Evolutionary conservation across 2,113 vertebrate species (phyloP), one percentile per base, ranked within the genome.

Genomic region (Cygnus atratus): DNA sequence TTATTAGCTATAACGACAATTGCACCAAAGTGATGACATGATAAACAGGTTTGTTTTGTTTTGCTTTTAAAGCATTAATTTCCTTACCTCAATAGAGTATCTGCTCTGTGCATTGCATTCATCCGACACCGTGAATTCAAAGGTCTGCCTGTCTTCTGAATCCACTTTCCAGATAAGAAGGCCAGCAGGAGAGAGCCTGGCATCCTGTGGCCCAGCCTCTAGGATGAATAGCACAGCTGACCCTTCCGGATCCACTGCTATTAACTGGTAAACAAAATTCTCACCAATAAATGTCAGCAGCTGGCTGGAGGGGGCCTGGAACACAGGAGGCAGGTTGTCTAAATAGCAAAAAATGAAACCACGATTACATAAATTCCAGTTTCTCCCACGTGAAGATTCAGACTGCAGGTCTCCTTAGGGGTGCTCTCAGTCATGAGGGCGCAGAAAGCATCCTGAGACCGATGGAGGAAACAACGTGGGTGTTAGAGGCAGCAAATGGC

Each of bases 251-350:
- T 98, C 98, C 8, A 77, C 97, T 3, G 98, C 98, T 13, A 95
- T 84, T 21, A 98, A 95, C 97, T 98, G 98, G 97, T 98, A 98
- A 96, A 99, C 98, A 92, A 99, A 99, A 94, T 98, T 98, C 97
- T 98, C 98, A 50, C 97, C 97, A 39, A 96, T 87, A 78, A 99
- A 99, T 5, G 98, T 98, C 92, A 94, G 95, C 84, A 98, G 97
- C 86, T 91, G 79, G 29, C 76, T 94, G 57, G 87, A 93, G 44
- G 98, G 98, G 39, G 28, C 93, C 94, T 98, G 98, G 96, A 98
- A 98, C 62, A 96, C 90, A 37, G 98, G 98, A 16, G 98, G 97
- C 91, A 96, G 93, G 90, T 98, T 99, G 93, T 97, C 98, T 92
- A 94, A 95, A 92, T 84, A 91, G 78, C 93, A 93, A 96, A 95